Percentiles rank a stretch among this genome's conserved stretches.
Conservation (phyloP, 1,140 invertebrate species). For the Drosophila elegans region DNA sequence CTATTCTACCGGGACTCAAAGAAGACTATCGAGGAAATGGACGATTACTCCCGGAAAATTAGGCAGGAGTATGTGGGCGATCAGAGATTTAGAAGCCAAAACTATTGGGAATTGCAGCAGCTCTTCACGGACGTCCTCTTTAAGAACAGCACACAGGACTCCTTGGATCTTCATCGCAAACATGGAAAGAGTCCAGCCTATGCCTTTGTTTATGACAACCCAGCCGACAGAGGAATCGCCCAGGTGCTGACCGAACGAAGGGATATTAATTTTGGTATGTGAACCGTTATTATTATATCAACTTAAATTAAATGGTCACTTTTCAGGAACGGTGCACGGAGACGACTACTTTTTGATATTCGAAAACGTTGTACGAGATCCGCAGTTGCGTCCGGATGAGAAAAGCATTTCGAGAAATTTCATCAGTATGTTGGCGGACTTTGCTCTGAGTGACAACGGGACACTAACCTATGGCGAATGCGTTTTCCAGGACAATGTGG, state of each 20-base stretch:
- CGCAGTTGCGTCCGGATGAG: constrained; percentile 37
- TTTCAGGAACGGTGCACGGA: constrained; percentile 62
- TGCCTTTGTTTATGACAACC: constrained; percentile 66
- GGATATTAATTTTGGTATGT: constrained; percentile 55
- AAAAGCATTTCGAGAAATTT: constrained; percentile 46
- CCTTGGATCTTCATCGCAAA: constrained; percentile 47
- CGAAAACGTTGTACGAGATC: constrained; percentile 1
- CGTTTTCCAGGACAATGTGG: constrained; percentile 32
- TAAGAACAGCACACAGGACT: constrained; percentile 49
- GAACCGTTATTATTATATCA: neutral
- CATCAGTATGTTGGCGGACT: constrained; percentile 54
- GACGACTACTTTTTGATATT: constrained; percentile 68
- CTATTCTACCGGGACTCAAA: constrained; percentile 55
- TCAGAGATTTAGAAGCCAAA: constrained; percentile 40
- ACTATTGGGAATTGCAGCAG: constrained; percentile 44
- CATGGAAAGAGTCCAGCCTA: constrained; percentile 40
- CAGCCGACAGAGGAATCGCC: constrained; percentile 43
- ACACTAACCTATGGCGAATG: constrained; percentile 26
- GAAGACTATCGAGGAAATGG: constrained; percentile 32
- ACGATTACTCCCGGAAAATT: constrained; percentile 46
- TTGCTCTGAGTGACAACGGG: constrained; percentile 16
- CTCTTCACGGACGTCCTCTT: constrained; percentile 67
- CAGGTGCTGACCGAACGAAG: constrained; percentile 21
- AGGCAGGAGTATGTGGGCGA: constrained; percentile 49
- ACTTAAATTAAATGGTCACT: neutral